These are phyloP conservation scores for Habroteleia sp. DNA, from an alignment of 2,888 invertebrate species.

Conservation along the genomic window DNA sequence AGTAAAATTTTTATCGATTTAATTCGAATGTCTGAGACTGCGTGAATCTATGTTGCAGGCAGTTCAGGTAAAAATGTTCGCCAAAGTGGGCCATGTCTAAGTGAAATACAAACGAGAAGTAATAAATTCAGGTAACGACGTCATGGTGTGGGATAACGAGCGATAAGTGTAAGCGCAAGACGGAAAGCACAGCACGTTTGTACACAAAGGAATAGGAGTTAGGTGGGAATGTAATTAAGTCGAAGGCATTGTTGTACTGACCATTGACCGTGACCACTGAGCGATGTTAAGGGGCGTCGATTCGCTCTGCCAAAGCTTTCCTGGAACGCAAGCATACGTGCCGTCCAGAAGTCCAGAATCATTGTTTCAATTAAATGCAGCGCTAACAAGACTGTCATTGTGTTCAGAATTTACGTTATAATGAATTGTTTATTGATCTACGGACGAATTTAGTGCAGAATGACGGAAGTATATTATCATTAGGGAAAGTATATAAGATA, in stretches of 20 bases:
- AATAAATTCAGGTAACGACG: slow-evolving; percentile 46
- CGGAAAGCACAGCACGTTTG: slow-evolving; percentile 59
- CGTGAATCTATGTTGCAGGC: not conserved
- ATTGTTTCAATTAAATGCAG: slow-evolving; percentile 59
- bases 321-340: slow-evolving; percentile 48
- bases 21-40: not conserved
- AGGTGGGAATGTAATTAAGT: slow-evolving; percentile 74
- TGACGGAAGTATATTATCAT: too few relatives aligned
- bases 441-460: not conserved
- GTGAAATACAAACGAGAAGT: slow-evolving; percentile 35
- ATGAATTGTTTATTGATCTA: slow-evolving; percentile 30
- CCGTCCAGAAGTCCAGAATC: slow-evolving; percentile 43
- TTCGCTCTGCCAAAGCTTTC: slow-evolving; percentile 65
- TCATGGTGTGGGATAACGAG: slow-evolving; percentile 48
- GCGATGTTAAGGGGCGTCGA: slow-evolving; percentile 68
- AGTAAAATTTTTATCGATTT: slow-evolving; percentile 9
- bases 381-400: slow-evolving; percentile 56
- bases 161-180: slow-evolving; percentile 57
- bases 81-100: not conserved
- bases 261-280: slow-evolving; percentile 72
- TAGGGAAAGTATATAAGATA: too few relatives aligned
- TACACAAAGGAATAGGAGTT: slow-evolving; percentile 63
- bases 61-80: slow-evolving; percentile 5
- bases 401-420: slow-evolving; percentile 31
- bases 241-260: slow-evolving; percentile 71